Base-by-base conservation (phyloP, 2,113 vertebrate genomes). In the Menidia beryllina region DNA sequence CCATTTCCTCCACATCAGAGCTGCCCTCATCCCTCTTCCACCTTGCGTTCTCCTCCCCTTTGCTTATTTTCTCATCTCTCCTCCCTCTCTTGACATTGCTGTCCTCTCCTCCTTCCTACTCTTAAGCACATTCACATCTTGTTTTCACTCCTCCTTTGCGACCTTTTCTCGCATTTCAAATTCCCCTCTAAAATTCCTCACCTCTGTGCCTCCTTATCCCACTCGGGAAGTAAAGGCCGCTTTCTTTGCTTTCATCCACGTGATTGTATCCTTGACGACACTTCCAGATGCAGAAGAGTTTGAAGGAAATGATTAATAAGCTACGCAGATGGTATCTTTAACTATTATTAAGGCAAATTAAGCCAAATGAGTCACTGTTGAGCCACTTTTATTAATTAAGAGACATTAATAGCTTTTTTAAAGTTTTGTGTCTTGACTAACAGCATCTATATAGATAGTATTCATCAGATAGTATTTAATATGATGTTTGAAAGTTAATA, bases 1-100 rank as follows among this genome's bases (percentile, higher is more conserved):
- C 50, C 61, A 71, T 62, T 82, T 85, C 60, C 73, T 72, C 55
- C 50, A 72, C 53, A 43, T 58, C 53, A 12, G 24, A 7, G 17
- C 24, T 2, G 19, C 56, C 38, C n/a, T 56, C 60, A 7, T 60
- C 63, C 20, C 39, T 68, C 74, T 72, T 43, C 67, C 8, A 11
- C 54, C 48, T 34, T 2, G 10, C 48, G n/a, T 21, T 54, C 39
- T 45, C 39, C 60, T 56, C 20, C 23, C 48, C 30, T 63, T 7
- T 10, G 19, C 69, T 71, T 26, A 56, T 80, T n/a, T 73, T 43
- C 53, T 41, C 15, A 38, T 72, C 48, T 73, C 11, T 26, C 62
- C 54, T 78, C 52, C 60, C 27, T 78, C 27, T 78, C 79, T 67
- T 25, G 10, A n/a, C 54, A 19, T 56, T 56, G 20, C 65, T 27